Conservation (phyloP, 2,113 vertebrate genomes). For the Zosterops lateralis region DNA sequence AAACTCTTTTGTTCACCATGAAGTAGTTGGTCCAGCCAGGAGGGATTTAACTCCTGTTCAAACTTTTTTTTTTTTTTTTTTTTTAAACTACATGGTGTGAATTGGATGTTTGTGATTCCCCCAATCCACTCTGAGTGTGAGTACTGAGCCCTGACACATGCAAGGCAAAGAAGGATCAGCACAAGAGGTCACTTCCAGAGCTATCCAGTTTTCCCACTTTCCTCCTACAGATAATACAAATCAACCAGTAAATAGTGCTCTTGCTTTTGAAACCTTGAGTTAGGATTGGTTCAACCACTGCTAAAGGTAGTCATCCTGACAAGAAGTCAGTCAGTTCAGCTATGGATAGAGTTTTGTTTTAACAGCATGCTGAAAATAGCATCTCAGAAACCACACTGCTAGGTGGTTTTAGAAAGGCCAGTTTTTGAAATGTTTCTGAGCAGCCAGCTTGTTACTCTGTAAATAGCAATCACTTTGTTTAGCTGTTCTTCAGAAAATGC, state of each 20-base stretch:
- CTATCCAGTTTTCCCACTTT: neutral
- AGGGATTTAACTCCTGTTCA: neutral
- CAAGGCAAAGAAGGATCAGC: neutral
- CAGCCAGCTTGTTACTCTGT: neutral
- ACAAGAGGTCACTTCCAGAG: neutral
- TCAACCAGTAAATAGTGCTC: neutral
- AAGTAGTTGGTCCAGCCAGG: neutral
- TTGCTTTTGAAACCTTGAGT: neutral
- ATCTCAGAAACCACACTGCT: constrained; percentile 13
- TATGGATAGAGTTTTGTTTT: constrained; percentile 36
- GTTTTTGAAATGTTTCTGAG: neutral
- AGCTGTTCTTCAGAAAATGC: neutral
- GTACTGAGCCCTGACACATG: neutral
- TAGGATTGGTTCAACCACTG: neutral
- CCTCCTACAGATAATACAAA: neutral
- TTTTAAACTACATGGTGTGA: neutral
- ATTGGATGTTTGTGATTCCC: neutral
- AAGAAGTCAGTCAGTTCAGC: constrained; percentile 14
- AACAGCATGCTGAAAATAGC: constrained; percentile 46
- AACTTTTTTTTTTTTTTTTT: neutral
- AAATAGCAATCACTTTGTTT: neutral
- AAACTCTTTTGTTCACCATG: neutral
- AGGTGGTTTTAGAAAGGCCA: neutral
- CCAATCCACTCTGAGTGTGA: neutral
- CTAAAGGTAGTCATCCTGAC: neutral